Base-by-base conservation (phyloP, 2,113 vertebrate genomes). In the Deroptyus accipitrinus region DNA sequence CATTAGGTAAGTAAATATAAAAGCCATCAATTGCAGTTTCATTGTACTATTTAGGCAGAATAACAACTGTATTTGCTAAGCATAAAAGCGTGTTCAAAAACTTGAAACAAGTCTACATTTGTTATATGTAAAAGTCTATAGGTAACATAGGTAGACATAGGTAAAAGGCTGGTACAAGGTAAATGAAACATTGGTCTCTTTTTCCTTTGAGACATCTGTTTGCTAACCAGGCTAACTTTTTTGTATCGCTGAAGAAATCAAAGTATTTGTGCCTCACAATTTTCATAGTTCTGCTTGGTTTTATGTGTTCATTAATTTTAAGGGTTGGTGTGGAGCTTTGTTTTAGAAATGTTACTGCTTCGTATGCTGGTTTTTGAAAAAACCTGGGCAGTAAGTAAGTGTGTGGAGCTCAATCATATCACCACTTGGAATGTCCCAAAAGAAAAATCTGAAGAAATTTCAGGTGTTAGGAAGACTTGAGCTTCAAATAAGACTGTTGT, bases 1-100 rank as follows among this genome's bases (percentile, higher is more conserved):
- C 99, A 1, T 97, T 99, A 91, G 99, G 99, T 99, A 95, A 97
- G 97, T 97, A 76, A 66, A 51, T 68, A 33, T 5, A 39, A 5
- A 41, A 20, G 15, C 55, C 16, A 13, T 82, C 19, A 48, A 1
- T 48, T 69, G 17, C 5, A 22, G 11, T 75, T 82, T 66, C 59
- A 5, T 59, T 72, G 15, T 55, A 64, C 7, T 10, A 8, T 69
- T 80, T 69, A 77, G 62, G 39, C n/a, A 73, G 46, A 76, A 48
- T 2, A 19, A 48, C 11, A 72, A 6, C 52, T 76, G 52, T 30
- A 75, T 85, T 89, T 92, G 30, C 48, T 44, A 52, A 85, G 55
- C 46, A 18, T 41, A 19, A 62, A 41, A 25, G 51, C 19, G 11
- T 64, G 37, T 64, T 76, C 41, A 19, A 33, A 42, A 86, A 70